Percentiles rank a stretch among this genome's conserved stretches.
These are phyloP conservation scores for Rhinatrema bivittatum DNA, from an alignment of 2,797 vertebrate species.

Conservation along the genomic window DNA sequence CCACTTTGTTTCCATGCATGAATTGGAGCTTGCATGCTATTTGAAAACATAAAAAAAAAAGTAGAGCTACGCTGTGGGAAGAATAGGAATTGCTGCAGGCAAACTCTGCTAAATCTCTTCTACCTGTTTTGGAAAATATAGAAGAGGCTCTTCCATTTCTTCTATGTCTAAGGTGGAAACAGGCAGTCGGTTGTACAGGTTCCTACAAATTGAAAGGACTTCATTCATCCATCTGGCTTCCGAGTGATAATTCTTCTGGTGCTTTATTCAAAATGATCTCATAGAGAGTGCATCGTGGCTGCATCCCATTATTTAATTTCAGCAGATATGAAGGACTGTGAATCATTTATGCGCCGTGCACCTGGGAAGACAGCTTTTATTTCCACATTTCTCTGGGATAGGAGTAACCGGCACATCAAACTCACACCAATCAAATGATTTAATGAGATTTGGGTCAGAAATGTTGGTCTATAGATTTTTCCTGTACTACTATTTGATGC, in stretches of 20 bases:
- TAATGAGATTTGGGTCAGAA: not conserved
- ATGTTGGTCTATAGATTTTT: not conserved
- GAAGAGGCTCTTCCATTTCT: not conserved
- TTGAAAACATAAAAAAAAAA: too few relatives aligned
- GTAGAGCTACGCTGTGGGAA: constrained; percentile 2
- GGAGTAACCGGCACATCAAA: not conserved
- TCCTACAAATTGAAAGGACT: too few relatives aligned
- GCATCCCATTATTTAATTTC: not conserved
- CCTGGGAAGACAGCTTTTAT: not conserved
- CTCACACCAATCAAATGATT: not conserved
- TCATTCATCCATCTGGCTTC: not conserved
- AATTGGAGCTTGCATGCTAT: not conserved
- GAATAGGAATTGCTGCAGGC: constrained; percentile 4
- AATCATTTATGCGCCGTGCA: not conserved
- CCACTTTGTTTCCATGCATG: constrained; percentile 12
- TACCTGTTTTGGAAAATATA: not conserved
- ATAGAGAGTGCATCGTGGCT: not conserved
- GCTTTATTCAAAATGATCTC: not conserved
- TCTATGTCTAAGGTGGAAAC: constrained; percentile 3
- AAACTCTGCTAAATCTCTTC: constrained; percentile 1
- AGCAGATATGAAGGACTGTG: not conserved
- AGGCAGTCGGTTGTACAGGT: not conserved
- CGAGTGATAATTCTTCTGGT: not conserved
- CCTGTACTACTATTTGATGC: too few relatives aligned
- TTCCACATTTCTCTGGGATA: too few relatives aligned